phyloP scores from a whole-genome alignment of 2,797 vertebrate species.

The Acanthiza pusilla region DNA sequence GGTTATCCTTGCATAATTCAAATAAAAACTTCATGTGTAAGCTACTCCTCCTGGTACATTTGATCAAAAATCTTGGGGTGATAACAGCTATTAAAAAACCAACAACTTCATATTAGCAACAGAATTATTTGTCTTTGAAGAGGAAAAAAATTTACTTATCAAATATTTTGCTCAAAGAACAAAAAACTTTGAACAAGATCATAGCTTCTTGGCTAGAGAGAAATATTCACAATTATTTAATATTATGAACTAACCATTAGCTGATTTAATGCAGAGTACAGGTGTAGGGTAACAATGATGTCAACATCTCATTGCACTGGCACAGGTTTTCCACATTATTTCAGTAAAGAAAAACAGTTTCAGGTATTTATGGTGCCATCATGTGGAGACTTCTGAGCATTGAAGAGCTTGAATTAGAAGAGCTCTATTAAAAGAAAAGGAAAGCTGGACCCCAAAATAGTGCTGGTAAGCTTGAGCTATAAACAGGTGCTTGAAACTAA shows the following conservation, averaged over 20 bases:
- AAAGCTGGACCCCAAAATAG: background rate
- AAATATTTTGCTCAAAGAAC: background rate
- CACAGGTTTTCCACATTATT: background rate
- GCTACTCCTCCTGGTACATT: background rate
- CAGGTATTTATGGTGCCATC: constrained; percentile 32
- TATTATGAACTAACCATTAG: background rate
- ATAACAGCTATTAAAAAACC: background rate
- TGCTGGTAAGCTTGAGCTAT: background rate
- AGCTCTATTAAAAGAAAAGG: background rate
- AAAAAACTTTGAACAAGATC: background rate
- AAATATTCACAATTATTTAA: background rate
- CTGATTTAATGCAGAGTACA: background rate
- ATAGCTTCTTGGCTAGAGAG: background rate
- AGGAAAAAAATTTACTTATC: background rate
- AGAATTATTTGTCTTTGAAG: background rate
- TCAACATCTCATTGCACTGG: background rate
- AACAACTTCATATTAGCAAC: background rate
- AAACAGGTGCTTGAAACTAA: background rate
- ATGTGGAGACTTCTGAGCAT: constrained; percentile 11
- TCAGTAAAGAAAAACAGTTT: background rate
- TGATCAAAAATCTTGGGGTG: background rate
- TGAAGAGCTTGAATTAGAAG: background rate
- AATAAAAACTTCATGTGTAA: background rate
- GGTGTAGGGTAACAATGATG: background rate
- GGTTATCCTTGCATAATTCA: background rate